Evolutionary conservation across 2,797 vertebrate species (phyloP), one percentile per base, ranked within the genome.

Genomic region (Microctenopoma stevenorrisi): DNA sequence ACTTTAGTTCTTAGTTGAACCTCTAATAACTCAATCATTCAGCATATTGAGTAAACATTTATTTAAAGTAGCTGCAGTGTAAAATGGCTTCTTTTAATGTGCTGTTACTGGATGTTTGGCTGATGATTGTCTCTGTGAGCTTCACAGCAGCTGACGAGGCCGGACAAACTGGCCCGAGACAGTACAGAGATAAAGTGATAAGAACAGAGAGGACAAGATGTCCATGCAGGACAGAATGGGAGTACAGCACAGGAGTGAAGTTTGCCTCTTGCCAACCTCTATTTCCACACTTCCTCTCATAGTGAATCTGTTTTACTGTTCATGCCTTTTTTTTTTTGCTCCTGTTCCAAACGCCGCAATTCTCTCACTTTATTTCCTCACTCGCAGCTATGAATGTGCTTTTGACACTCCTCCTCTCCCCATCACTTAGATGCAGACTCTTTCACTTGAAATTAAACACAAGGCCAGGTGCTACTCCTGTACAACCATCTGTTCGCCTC

Each of bases 381-480:
- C 73, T 65, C 48, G 76, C 5, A 42, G 68, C 70, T 71, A 22
- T 22, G 54, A 85, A 75, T 69, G 74, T 81, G 78, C 80, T 79
- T 83, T 72, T 81, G 75, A 86, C 83, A 72, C 77, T 71, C 61
- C 42, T 72, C 74, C 64, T 79, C 72, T 67, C 74, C 72, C 67
- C 68, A 69, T 73, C 65, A 62, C 84, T 76, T 64, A 64, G 79
- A 86, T 73, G 81, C 40, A 49, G 79, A 68, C 78, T 84, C 79
- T 88, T 89, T 93, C 91, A 94, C 93, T 93, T 94, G 92, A 94
- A 92, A 93, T 90, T 85, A 92, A 93, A 93, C 91, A 91, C 83
- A 81, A 83, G 83, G 78, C 92, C 93, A 93, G 91, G 93, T 94
- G 93, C 90, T 86, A 78, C 91, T 89, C 84, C 42, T 50, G 83